Base-by-base conservation (phyloP, 2,113 vertebrate species). In the Scytalopus superciliaris region DNA sequence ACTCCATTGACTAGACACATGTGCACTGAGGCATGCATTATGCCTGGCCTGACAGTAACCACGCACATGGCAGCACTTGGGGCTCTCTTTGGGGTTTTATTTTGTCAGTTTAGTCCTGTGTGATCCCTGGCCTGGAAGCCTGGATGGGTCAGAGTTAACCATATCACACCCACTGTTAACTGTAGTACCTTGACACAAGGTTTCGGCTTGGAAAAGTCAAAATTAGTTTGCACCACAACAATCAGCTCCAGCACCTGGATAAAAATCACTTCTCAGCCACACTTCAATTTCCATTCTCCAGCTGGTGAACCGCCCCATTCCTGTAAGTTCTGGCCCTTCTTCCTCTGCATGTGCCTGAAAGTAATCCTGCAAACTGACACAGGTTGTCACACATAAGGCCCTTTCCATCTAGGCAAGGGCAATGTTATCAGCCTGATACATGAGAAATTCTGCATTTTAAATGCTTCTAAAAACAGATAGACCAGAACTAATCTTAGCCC, bases 381-480 rank as follows among this genome's bases (percentile, higher is more conserved):
- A 4, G 62, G 40, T 28, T 87, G 62, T 84, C 69, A 67, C 44
- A 57, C 3, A 35, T 47, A n/a, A 60, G 45, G 75, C 75, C 82
- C 75, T 76, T 87, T 83, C 74, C 62, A 42, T 91, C 40, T 30
- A 39, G 76, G 57, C 39, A 52, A 93, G 82, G 82, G 47, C 63
- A 72, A 21, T 1, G 6, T 69, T 78, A 84, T 45, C 95, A 93
- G 68, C 55, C 63, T 55, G 67, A 33, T 57, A 53, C 57, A 27
- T 47, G 78, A 85, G 35, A 73, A 94, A 79, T 79, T 69, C 91
- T 91, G 89, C 77, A 87, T 94, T 82, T 95, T 84, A 94, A 86
- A 84, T 87, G 91, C 91, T 94, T 90, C 91, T 89, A 81, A 84
- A 95, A 94, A 40, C 88, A 92, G 88, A 75, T n/a, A 57, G 59